Conservation (phyloP, 2,888 invertebrate species). For the Boloria euphrosyne region DNA sequence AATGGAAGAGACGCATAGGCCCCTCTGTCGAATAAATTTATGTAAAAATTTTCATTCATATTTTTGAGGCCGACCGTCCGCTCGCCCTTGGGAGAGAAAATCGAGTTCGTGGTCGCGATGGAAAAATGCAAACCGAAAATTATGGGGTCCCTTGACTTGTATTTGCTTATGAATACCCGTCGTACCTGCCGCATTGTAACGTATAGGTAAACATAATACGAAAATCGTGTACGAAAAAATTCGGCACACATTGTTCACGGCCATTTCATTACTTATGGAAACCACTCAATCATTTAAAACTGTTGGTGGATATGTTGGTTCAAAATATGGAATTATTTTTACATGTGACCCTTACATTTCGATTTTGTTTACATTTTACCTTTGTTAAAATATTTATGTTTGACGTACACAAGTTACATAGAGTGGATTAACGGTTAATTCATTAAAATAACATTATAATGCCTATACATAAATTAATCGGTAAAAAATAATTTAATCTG, state of each 20-base stretch:
- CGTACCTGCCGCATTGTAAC: conserved; percentile 66
- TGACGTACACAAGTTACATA: not conserved
- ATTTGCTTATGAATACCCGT: conserved; percentile 80
- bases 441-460: no score
- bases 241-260: conserved; percentile 43
- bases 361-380: conserved; percentile 15
- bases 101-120: conserved; percentile 81
- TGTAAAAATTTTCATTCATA: conserved; percentile 83
- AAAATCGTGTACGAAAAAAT: conserved; percentile 56
- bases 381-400: not conserved
- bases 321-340: conserved; percentile 30
- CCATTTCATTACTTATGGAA: conserved; percentile 45
- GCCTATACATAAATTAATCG: not conserved
- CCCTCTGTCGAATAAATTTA: conserved; percentile 82
- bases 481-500: not conserved
- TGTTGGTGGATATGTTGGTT: conserved; percentile 37
- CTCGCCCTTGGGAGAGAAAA: conserved; percentile 78
- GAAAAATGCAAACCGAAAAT: conserved; percentile 83
- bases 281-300: conserved; percentile 44
- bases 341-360: conserved; percentile 12
- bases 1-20: conserved; percentile 67
- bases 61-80: conserved; percentile 80
- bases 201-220: conserved; percentile 71
- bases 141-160: conserved; percentile 80
- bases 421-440: no score